These are phyloP conservation scores for Leucophenga maculata DNA, from an alignment of 2,888 invertebrate genomes.

Conservation along the genomic window DNA sequence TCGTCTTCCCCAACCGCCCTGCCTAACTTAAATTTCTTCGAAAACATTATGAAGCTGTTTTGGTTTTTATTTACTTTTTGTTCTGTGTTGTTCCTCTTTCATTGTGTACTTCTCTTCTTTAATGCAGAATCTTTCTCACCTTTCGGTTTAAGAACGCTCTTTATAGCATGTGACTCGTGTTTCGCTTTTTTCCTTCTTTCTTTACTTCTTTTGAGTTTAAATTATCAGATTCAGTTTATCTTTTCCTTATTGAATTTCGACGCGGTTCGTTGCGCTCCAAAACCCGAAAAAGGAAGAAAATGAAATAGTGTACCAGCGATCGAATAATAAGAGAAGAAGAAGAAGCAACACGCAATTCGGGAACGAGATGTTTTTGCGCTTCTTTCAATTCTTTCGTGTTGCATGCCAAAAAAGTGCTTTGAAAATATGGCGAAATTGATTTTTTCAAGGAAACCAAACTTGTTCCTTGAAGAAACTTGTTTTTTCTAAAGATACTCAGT, in stretches of 20 bases:
- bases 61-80: not conserved
- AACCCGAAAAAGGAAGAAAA: not conserved
- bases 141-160: no score
- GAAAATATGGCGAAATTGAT: no score
- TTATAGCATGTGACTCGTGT: not conserved
- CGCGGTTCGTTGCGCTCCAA: slow-evolving; percentile 43
- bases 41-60: not conserved
- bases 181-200: not conserved
- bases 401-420: no score
- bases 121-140: no score
- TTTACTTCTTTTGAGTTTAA: not conserved
- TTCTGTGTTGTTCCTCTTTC: not conserved
- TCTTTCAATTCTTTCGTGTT: not conserved
- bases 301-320: not conserved
- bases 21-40: no score
- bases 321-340: no score
- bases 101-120: not conserved
- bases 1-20: no score
- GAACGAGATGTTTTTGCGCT: slow-evolving; percentile 7
- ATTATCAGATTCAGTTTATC: slow-evolving; percentile 64
- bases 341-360: slow-evolving; percentile 7
- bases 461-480: slow-evolving; percentile 48
- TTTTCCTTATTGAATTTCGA: slow-evolving; percentile 55
- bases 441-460: not conserved
- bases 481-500: slow-evolving; percentile 29